Base-by-base conservation (phyloP, 2,888 invertebrate species). In the Corbicula japonica region DNA sequence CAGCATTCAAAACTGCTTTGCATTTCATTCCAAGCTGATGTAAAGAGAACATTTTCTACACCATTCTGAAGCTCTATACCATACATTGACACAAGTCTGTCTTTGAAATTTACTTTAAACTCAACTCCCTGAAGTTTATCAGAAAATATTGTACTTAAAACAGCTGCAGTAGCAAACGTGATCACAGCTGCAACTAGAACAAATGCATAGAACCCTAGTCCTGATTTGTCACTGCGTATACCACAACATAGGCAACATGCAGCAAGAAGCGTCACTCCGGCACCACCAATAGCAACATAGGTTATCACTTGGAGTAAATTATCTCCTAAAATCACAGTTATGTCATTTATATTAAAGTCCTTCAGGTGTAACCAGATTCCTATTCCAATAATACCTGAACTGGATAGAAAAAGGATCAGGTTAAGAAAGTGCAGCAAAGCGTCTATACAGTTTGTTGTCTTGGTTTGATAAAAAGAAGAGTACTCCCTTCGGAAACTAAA, bases 181-280 rank as follows among this genome's bases (percentile, higher is more conserved):
- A 80, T 56, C 21, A 78, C 61, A 12, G 78, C 83, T 15, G 61
- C 48, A 3, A 80, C 72, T 3, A 83, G 78, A 34, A 73, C 69
- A 54, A 69, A 73, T 26, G 78, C 78, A 66, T 80, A 83, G 52
- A 80, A 80, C n/a, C 78, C 80, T n/a, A 83, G 80, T 50, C 83
- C 83, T 38, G 61, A 71, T 48, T 78, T 80, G 38, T 80, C 77
- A 21, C 75, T 61, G 30, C 73, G 56, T 34, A 83, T 52, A 2
- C 83, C 83, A 70, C 83, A 83, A 41, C 80, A 83, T 26, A 83
- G 44, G 62, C 80, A 83, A 23, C 63, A 63, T 58, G 83, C 60
- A 21, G 80, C 80, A 8, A 83, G 52, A 18, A 83, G 48, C 5
- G 83, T 70, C 1, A 80, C 60, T 5, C 72, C 70, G 30, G 80